Evolutionary conservation across 1,140 invertebrate species (phyloP), one percentile per base, ranked within the genome.

Genomic region (Temnothorax longispinosus): DNA sequence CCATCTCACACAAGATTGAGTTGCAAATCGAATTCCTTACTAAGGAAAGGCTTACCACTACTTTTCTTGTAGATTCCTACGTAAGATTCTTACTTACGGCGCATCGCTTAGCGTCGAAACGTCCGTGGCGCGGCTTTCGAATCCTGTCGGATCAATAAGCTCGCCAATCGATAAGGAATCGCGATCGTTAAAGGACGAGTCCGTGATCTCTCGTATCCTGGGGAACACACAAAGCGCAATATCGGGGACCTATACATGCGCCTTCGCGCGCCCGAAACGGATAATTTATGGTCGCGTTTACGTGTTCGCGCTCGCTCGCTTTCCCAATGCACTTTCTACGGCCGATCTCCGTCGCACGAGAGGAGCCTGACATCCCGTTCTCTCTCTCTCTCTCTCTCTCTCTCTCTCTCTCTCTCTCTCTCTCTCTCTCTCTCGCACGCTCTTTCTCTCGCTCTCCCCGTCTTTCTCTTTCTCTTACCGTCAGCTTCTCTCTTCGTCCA

Each of bases 231-330:
- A 27, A 62, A 85, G 15, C 15, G 84, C 64, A 21, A 86, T 80
- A 71, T 71, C 65, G 38, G 85, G 80, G 90, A 4, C 88, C 52
- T 88, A 32, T 60, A 35, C 67, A 71, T n/a, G 65, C 56, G 52
- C 71, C 60, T 78, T 67, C 47, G 52, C 71, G 80, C 69, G 74
- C 18, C n/a, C 62, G 52, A 69, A 86, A 91, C 88, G 81, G 87
- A 92, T 93, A 93, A 93, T 93, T 93, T 93, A 93, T 89, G 86
- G 87, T 67, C 89, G 85, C 91, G 80, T 92, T 92, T 89, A 92
- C 90, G 89, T 86, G 88, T 52, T 80, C 86, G 80, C 62, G 64
- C 88, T 72, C 86, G 91, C 85, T 92, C 92, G 92, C 91, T 93
- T 93, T 93, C 92, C 88, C 90, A 88, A 91, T 89, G 90, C 76